Conservation (phyloP, 1,140 invertebrate genomes). For the Aphelenchoides besseyi region DNA sequence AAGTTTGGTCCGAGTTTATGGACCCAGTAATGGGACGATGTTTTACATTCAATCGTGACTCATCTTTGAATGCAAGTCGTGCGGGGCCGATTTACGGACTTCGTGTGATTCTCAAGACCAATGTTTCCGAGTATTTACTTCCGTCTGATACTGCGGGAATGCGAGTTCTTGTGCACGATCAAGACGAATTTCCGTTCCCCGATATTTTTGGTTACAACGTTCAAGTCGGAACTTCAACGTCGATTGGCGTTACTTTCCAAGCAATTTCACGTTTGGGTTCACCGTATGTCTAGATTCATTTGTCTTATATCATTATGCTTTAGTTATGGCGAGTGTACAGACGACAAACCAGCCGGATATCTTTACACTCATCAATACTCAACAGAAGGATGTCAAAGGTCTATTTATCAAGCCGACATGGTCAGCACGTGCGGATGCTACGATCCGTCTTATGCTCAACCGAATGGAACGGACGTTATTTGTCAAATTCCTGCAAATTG, state of each 20-base stretch:
- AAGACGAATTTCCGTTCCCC: slow-evolving; percentile 34
- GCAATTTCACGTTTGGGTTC: slow-evolving; percentile 30
- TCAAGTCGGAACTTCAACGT: slow-evolving; percentile 20
- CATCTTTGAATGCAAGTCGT: slow-evolving; percentile 21
- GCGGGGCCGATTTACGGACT: slow-evolving; percentile 45
- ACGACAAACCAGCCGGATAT: slow-evolving; percentile 29
- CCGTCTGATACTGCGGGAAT: slow-evolving; percentile 36
- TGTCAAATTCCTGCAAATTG: slow-evolving; percentile 31
- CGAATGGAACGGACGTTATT: slow-evolving; percentile 11
- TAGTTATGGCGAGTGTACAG: slow-evolving; percentile 27
- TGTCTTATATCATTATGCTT: slow-evolving; percentile 1
- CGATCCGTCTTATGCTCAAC: slow-evolving; percentile 32
- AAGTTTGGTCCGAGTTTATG: slow-evolving; percentile 30
- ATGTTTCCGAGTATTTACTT: slow-evolving; percentile 32
- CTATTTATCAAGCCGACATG: slow-evolving; percentile 29
- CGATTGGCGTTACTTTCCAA: slow-evolving; percentile 23
- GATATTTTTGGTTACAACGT: slow-evolving; percentile 45
- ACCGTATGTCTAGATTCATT: too few relatives aligned
- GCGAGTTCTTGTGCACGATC: slow-evolving; percentile 41
- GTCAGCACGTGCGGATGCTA: slow-evolving; percentile 22
- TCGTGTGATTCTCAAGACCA: slow-evolving; percentile 38
- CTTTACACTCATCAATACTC: slow-evolving; percentile 21
- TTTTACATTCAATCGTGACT: slow-evolving; percentile 35
- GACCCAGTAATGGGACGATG: slow-evolving; percentile 41
- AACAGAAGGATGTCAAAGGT: slow-evolving; percentile 39